These are phyloP conservation scores for Ahaetulla prasina DNA, from an alignment of 2,113 vertebrate genomes.

Conservation along the genomic window DNA sequence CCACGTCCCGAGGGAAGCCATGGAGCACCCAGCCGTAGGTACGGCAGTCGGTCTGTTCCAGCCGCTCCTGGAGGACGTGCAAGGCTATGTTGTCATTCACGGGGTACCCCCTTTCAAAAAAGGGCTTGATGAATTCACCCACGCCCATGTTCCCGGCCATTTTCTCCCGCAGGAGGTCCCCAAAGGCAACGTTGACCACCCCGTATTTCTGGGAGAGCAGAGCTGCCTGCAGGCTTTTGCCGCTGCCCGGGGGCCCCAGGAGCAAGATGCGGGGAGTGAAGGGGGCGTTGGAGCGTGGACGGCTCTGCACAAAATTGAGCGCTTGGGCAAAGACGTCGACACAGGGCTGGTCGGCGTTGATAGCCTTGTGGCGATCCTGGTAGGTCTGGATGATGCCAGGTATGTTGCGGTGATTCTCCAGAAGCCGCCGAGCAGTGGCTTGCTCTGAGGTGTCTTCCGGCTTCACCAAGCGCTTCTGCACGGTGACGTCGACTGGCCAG, in stretches of 20 bases:
- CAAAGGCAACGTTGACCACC: constrained; percentile 70
- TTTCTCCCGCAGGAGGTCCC: constrained; percentile 64
- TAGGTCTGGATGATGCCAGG: constrained; percentile 63
- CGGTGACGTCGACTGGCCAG: constrained; percentile 46
- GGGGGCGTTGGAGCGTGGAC: constrained; percentile 51
- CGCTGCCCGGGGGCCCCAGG: constrained; percentile 73
- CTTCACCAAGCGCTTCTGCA: constrained; percentile 55
- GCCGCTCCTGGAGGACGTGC: constrained; percentile 64
- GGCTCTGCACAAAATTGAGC: constrained; percentile 61
- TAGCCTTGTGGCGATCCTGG: constrained; percentile 53
- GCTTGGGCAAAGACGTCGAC: constrained; percentile 71
- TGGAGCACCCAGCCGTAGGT: constrained; percentile 65
- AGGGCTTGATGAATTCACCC: constrained; percentile 65
- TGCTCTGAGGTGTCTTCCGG: constrained; percentile 35
- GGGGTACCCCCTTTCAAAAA: constrained; percentile 55
- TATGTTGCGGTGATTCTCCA: constrained; percentile 58
- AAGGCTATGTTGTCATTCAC: constrained; percentile 69
- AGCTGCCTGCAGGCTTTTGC: constrained; percentile 72
- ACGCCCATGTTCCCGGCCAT: constrained; percentile 57
- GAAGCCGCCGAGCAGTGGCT: constrained; percentile 46
- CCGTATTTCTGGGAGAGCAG: constrained; percentile 70
- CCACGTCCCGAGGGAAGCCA: constrained; percentile 58
- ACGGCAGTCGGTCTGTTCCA: constrained; percentile 65
- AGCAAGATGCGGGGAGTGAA: constrained; percentile 73
- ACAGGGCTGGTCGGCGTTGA: constrained; percentile 71